Evolutionary conservation across 2,888 invertebrate species (phyloP).

Genomic region (Blera fallax): DNA sequence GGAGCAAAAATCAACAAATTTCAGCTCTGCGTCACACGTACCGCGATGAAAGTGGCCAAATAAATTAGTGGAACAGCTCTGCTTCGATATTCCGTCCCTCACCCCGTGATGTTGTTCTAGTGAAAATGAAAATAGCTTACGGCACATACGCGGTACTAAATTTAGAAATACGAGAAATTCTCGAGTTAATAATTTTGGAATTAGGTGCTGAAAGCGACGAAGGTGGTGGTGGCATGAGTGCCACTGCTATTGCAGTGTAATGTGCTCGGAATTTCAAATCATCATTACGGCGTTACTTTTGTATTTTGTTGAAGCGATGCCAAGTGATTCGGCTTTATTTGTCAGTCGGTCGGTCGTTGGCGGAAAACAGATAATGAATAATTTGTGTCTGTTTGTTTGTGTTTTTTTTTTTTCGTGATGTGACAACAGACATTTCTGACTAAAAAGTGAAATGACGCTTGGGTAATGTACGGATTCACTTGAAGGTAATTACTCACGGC

Average conservation of each 20-base stretch:
- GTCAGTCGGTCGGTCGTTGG: conserved; percentile 44
- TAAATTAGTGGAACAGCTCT: conserved; percentile 8
- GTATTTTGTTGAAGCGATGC: conserved; percentile 35
- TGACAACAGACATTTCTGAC: conserved; percentile 23
- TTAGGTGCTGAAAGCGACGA: conserved; percentile 17
- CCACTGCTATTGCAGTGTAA: conserved; percentile 29
- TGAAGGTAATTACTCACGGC: conserved; percentile 25
- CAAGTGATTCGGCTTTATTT: conserved; percentile 42
- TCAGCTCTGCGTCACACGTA: not conserved
- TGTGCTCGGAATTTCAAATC: conserved; percentile 51
- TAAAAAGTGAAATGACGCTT: conserved; percentile 48
- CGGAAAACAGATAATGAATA: conserved; percentile 64
- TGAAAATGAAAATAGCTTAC: conserved; percentile 33
- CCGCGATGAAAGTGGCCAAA: conserved; percentile 15
- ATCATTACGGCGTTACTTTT: conserved; percentile 30
- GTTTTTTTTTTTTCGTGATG: conserved; percentile 9
- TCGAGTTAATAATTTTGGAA: conserved; percentile 46
- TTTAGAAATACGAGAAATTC: conserved; percentile 46
- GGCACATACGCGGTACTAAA: conserved; percentile 29
- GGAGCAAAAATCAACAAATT: not conserved
- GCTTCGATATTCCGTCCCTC: not conserved
- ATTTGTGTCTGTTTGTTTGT: conserved; percentile 52
- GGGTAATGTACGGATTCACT: conserved; percentile 33
- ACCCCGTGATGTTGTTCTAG: conserved; percentile 1
- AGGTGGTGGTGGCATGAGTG: conserved; percentile 7